Evolutionary conservation across 2,888 invertebrate species (phyloP).

Genomic region (Merodon equestris): DNA sequence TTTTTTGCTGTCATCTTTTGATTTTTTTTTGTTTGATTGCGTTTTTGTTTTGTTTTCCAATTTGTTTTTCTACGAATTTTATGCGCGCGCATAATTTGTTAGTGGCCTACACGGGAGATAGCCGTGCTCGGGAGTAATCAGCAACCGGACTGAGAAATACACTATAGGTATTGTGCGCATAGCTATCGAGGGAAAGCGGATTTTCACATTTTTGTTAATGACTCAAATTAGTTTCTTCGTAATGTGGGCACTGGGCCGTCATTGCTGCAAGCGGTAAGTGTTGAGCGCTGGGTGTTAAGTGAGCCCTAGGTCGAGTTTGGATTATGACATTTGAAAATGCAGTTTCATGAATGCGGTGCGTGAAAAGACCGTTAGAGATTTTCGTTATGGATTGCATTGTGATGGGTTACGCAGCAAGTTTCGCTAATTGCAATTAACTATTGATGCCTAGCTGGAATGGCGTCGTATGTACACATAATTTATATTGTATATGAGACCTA

Average conservation of each 20-base stretch:
- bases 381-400: background rate
- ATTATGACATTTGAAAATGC: slow-evolving; percentile 47
- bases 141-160: background rate
- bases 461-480: too few relatives aligned
- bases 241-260: slow-evolving; percentile 18
- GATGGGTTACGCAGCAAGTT: slow-evolving; percentile 5
- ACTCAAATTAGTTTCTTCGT: slow-evolving; percentile 50
- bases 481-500: too few relatives aligned
- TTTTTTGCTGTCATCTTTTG: background rate
- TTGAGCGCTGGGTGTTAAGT: slow-evolving; percentile 10
- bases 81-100: slow-evolving; percentile 55
- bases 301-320: slow-evolving; percentile 22
- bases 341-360: slow-evolving; percentile 15
- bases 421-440: background rate
- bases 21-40: slow-evolving; percentile 23
- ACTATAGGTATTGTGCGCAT: background rate
- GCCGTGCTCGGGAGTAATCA: background rate
- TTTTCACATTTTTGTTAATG: slow-evolving; percentile 49
- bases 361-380: slow-evolving; percentile 33
- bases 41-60: slow-evolving; percentile 11
- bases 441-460: too few relatives aligned
- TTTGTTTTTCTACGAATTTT: slow-evolving; percentile 56
- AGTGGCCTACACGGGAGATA: slow-evolving; percentile 7
- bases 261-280: background rate
- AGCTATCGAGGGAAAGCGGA: slow-evolving; percentile 42